Conservation (phyloP, 2,888 invertebrate species). For the Galeopsomyia nigrocyanea region DNA sequence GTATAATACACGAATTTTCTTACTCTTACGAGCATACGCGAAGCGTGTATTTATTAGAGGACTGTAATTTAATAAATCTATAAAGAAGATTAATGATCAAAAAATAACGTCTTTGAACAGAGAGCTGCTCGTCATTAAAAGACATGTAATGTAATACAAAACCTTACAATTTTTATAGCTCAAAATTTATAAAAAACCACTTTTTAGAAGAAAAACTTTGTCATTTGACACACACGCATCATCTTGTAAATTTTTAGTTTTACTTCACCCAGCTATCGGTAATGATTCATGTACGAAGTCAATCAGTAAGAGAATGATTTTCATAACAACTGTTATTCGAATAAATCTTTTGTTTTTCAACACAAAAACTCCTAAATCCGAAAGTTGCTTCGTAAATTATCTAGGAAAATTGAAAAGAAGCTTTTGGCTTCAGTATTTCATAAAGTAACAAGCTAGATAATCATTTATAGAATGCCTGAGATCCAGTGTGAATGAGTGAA, state of each 20-base stretch:
- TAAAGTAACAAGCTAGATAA: slow-evolving; percentile 45
- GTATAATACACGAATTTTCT: slow-evolving; percentile 54
- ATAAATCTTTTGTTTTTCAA: too few species aligned
- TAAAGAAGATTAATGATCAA: slow-evolving; percentile 26
- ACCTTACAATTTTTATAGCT: too few species aligned
- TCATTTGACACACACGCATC: too few species aligned
- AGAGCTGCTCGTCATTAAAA: not conserved
- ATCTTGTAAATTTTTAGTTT: too few species aligned
- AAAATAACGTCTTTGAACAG: too few species aligned
- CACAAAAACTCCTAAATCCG: too few species aligned
- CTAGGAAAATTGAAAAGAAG: slow-evolving; percentile 13
- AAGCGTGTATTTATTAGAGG: slow-evolving; percentile 56
- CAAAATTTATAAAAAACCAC: too few species aligned
- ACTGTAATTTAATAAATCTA: slow-evolving; percentile 53
- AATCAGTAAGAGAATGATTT: too few species aligned
- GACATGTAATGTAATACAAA: not conserved
- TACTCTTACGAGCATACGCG: slow-evolving; percentile 54
- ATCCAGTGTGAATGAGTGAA: slow-evolving; percentile 17
- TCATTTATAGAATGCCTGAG: slow-evolving; percentile 38
- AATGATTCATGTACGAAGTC: too few species aligned
- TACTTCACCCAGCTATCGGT: too few species aligned
- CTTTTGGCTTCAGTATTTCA: slow-evolving; percentile 17
- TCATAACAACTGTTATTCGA: too few species aligned
- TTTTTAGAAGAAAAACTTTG: too few species aligned
- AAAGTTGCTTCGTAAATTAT: slow-evolving; percentile 16